Conservation (phyloP, 2,888 invertebrate genomes). For the Macaria notata region DNA sequence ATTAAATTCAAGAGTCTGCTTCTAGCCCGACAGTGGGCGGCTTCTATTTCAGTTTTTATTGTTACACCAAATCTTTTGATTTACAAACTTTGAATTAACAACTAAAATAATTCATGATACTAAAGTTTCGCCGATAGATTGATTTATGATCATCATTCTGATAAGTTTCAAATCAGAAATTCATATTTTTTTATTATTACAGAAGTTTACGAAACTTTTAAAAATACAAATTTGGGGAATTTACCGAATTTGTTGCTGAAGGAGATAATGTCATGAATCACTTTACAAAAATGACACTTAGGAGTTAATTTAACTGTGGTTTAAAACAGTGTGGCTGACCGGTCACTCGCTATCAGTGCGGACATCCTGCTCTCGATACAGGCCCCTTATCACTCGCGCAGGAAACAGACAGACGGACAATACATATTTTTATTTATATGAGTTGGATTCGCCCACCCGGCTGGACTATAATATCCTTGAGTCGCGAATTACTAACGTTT, state of each 20-base stretch:
- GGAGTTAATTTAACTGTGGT: too few relatives aligned
- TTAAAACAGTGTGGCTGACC: conserved; percentile 43
- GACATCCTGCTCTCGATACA: conserved; percentile 68
- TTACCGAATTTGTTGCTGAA: background rate
- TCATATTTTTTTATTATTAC: too few relatives aligned
- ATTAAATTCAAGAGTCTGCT: background rate
- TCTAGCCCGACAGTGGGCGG: too few relatives aligned
- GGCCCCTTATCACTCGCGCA: conserved; percentile 59
- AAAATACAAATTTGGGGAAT: too few relatives aligned
- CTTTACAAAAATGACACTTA: conserved; percentile 1
- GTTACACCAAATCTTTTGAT: background rate
- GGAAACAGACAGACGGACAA: conserved; percentile 62
- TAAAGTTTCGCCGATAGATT: too few relatives aligned
- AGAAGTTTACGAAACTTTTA: too few relatives aligned
- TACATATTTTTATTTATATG: conserved; percentile 66
- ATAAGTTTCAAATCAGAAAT: too few relatives aligned
- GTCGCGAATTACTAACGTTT: conserved; percentile 54
- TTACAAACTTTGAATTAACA: background rate
- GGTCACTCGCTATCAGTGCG: conserved; percentile 67
- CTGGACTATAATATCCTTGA: conserved; percentile 58
- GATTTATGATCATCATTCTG: too few relatives aligned
- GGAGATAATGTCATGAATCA: conserved; percentile 7
- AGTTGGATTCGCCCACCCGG: conserved; percentile 58
- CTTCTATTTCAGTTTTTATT: too few relatives aligned
- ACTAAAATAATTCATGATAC: too few relatives aligned